Evolutionary conservation across 2,113 vertebrate genomes (phyloP).

Genomic region (Tringa solitaria): DNA sequence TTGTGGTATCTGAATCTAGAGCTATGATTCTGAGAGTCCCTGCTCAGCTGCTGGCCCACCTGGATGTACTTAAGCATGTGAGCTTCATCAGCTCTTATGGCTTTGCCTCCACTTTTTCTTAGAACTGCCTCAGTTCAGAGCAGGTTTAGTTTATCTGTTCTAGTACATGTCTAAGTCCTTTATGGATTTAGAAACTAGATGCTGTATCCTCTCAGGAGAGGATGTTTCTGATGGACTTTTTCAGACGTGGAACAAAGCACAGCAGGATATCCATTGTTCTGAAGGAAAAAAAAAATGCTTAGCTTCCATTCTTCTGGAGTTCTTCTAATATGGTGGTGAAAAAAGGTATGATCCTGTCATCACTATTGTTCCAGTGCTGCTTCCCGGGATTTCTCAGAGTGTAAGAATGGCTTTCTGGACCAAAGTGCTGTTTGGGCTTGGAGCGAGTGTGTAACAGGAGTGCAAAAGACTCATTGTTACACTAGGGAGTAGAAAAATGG

Average conservation of each 20-base stretch:
- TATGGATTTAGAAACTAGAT: neutral
- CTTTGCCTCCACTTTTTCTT: neutral
- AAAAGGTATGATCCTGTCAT: neutral
- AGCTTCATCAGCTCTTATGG: neutral
- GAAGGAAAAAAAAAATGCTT: neutral
- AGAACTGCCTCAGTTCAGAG: neutral
- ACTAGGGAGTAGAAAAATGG: neutral
- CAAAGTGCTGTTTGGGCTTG: neutral
- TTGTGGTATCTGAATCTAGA: neutral
- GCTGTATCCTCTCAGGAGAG: neutral
- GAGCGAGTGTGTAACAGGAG: neutral
- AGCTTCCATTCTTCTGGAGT: neutral
- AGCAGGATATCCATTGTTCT: constrained; percentile 2
- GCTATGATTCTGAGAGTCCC: neutral
- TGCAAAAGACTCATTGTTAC: neutral
- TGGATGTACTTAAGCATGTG: neutral
- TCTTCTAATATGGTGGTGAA: accelerated
- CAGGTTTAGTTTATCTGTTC: neutral
- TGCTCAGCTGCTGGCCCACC: neutral
- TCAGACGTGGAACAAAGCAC: neutral
- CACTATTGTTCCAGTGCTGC: neutral
- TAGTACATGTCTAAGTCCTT: neutral
- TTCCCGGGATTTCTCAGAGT: neutral
- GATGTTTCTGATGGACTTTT: neutral
- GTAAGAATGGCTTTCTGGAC: neutral